Base-by-base conservation (phyloP, 2,113 vertebrate genomes). In the Galemys pyrenaicus region DNA sequence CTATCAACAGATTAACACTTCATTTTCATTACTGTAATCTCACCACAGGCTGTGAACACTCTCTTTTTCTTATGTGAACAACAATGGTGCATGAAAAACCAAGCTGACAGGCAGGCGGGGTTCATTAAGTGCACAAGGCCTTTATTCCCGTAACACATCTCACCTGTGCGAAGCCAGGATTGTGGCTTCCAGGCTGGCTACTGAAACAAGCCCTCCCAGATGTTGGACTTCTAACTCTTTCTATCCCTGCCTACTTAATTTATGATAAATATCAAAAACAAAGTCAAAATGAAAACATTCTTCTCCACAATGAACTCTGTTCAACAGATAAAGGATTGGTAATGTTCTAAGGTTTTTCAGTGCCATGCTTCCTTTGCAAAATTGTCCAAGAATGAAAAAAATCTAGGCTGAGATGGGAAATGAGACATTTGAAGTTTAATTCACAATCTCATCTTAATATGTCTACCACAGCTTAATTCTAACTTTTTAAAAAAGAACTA, bases 1-100 rank as follows among this genome's bases (percentile, higher is more conserved):
- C 96, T 64, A 97, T 92, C 89, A 78, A 87, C 94, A 97, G 71
- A 94, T 97, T 97, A 98, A 97, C 95, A 97, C 97, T 96, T 97
- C 91, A 96, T 96, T 98, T 97, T 96, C 87, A 91, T 97, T 96
- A 96, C 93, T 93, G 93, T 92, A 96, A 97, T 94, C 77, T 96
- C 91, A 96, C 87, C 68, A 96, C 94, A 94, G 94, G 90, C 67
- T 96, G 93, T 70, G 96, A 82, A 96, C 41, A 70, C 80, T 64
- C 49, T 94, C 67, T 95, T 92, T 97, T 58, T 92, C 32, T 91
- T 85, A 96, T 87, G 46, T 96, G 97, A 98, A 98, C 95, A 96
- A 97, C 79, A 97, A 37, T 41, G 68, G 54, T 96, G 68, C 92
- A 93, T 92, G 94, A 98, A 97, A 94, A 97, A 84, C 96, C 75